Evolutionary conservation across 2,888 invertebrate species (phyloP).

Genomic region (Neelides folsomi): DNA sequence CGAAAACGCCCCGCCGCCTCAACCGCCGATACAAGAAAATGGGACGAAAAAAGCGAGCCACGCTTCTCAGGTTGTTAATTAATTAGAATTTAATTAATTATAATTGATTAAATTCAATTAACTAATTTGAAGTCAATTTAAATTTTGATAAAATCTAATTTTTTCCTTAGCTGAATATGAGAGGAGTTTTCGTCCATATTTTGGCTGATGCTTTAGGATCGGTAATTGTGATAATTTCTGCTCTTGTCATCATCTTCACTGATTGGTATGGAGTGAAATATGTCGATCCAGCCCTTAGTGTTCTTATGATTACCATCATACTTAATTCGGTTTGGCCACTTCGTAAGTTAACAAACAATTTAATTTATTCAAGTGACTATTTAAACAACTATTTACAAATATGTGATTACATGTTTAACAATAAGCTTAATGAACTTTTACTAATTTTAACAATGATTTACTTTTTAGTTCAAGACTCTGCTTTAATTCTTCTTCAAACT

Average conservation of each 20-base stretch:
- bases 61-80: conserved; percentile 18
- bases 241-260: conserved; percentile 56
- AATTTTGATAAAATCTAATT: background rate
- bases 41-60: conserved; percentile 6
- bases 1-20: conserved; percentile 39
- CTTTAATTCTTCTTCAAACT: conserved; percentile 87
- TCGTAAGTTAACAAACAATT: conserved; percentile 7
- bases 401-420: background rate
- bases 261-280: conserved; percentile 58
- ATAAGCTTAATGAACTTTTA: background rate
- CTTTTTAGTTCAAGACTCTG: conserved; percentile 62
- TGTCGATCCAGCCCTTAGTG: conserved; percentile 85
- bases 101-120: no score
- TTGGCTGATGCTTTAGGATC: conserved; percentile 95
- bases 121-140: no score
- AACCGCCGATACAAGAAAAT: conserved; percentile 11
- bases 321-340: conserved; percentile 80
- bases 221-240: conserved; percentile 74
- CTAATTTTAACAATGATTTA: background rate
- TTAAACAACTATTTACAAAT: background rate
- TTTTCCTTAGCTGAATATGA: conserved; percentile 86
- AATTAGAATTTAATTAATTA: no score
- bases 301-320: conserved; percentile 72
- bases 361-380: background rate
- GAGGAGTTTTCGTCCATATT: conserved; percentile 95